Evolutionary conservation across 2,888 invertebrate species (phyloP).

Genomic region (Nebria brevicollis): DNA sequence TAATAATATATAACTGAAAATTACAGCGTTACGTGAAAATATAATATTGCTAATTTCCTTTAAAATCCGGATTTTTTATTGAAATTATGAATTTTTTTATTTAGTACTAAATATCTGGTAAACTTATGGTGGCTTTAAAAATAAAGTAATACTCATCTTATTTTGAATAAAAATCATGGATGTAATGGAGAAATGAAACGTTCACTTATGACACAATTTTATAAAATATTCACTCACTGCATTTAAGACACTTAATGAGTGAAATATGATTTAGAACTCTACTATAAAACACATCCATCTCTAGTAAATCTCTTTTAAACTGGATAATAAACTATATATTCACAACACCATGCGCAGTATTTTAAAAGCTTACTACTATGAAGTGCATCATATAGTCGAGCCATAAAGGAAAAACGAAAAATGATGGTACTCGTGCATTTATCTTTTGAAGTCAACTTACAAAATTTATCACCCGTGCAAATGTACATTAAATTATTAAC

Average conservation of each 20-base stretch:
- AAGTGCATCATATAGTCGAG: not conserved
- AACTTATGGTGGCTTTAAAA: no score
- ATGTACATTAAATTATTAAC: constrained; percentile 38
- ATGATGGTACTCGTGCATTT: not conserved
- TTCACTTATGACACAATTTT: not conserved
- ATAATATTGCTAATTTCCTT: no score
- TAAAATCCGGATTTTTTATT: no score
- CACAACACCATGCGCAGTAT: not conserved
- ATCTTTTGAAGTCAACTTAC: constrained; percentile 24
- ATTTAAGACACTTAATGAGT: not conserved
- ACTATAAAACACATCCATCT: not conserved
- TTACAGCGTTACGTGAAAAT: no score
- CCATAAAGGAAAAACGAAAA: not conserved
- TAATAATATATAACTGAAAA: no score
- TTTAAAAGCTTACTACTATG: not conserved
- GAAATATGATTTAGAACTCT: not conserved
- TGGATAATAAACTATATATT: not conserved
- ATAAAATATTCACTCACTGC: not conserved
- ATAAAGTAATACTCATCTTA: no score
- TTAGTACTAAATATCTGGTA: no score
- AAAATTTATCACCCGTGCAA: constrained; percentile 36
- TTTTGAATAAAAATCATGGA: not conserved
- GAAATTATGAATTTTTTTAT: no score
- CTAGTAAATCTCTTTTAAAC: not conserved
- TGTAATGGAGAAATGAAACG: not conserved